Evolutionary conservation across 1,140 invertebrate species (phyloP).

Genomic region (Drosophila baimaii): DNA sequence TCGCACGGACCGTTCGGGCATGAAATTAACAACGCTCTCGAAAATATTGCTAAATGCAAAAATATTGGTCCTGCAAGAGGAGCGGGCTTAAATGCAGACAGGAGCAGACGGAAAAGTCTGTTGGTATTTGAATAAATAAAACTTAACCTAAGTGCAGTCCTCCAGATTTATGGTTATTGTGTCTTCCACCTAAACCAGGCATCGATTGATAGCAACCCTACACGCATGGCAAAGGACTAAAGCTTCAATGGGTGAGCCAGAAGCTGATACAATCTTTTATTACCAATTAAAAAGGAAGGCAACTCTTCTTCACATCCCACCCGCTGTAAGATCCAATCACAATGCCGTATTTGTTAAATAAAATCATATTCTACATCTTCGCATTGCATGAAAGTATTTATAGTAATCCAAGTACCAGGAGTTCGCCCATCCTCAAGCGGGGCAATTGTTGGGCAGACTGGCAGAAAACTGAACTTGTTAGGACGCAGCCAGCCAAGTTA

Average conservation of each 20-base stretch:
- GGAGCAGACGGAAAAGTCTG: constrained; percentile 43
- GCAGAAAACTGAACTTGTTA: constrained; percentile 69
- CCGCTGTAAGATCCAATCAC: constrained; percentile 48
- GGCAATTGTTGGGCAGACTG: constrained; percentile 69
- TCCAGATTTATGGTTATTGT: constrained; percentile 65
- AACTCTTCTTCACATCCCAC: not conserved
- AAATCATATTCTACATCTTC: constrained; percentile 56
- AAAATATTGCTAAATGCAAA: constrained; percentile 79
- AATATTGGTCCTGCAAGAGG: constrained; percentile 54
- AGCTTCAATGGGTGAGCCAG: not conserved
- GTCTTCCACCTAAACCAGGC: constrained; percentile 17
- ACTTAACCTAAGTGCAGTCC: constrained; percentile 45
- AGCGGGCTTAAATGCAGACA: constrained; percentile 2
- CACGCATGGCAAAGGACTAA: not conserved
- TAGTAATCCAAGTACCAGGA: constrained; percentile 13
- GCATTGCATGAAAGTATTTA: constrained; percentile 32
- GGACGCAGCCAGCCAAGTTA: constrained; percentile 36
- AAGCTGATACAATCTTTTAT: constrained; percentile 26
- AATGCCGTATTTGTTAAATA: constrained; percentile 53
- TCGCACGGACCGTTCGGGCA: constrained; percentile 60
- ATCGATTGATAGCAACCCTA: constrained; percentile 36
- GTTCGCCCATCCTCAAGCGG: constrained; percentile 6
- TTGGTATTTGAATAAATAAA: constrained; percentile 70
- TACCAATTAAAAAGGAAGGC: constrained; percentile 61
- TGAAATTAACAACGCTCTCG: constrained; percentile 77